phyloP scores from a whole-genome alignment of 2,797 vertebrate species.

The Carduelis carduelis region DNA sequence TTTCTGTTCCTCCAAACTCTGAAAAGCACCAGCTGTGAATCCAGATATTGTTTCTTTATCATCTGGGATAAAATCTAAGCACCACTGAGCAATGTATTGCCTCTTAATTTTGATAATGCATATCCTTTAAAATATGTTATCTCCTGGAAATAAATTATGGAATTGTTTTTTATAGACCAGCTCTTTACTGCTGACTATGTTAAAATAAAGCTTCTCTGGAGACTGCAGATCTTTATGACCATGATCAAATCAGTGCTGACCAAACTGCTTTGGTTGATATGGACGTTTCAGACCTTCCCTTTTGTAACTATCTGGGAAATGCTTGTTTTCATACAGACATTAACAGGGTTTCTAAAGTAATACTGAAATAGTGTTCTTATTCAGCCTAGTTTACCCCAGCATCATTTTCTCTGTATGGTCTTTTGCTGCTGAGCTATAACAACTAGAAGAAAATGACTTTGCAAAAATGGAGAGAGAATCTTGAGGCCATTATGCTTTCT shows the following conservation, averaged over 20 bases:
- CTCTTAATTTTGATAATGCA: background rate
- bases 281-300: background rate
- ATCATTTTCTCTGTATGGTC: background rate
- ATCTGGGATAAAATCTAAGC: background rate
- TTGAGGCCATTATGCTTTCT: conserved; percentile 40
- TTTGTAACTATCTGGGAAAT: background rate
- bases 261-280: background rate
- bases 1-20: background rate
- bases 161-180: background rate
- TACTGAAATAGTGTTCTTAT: background rate
- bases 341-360: background rate
- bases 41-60: background rate
- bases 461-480: conserved; percentile 45
- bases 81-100: background rate
- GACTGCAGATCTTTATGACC: background rate
- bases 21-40: background rate
- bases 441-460: conserved; percentile 42
- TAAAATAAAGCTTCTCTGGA: conserved; percentile 2
- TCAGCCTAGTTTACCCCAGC: background rate
- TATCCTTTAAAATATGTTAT: conserved; percentile 1
- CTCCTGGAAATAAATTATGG: background rate
- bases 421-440: background rate
- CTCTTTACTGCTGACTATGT: background rate
- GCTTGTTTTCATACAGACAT: background rate
- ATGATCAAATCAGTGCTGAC: background rate